Evolutionary conservation across 37 sponge, comb jelly and placozoan species (phyloP), one percentile per base, ranked within the genome.

Genomic region (Hormiphora californensis): DNA sequence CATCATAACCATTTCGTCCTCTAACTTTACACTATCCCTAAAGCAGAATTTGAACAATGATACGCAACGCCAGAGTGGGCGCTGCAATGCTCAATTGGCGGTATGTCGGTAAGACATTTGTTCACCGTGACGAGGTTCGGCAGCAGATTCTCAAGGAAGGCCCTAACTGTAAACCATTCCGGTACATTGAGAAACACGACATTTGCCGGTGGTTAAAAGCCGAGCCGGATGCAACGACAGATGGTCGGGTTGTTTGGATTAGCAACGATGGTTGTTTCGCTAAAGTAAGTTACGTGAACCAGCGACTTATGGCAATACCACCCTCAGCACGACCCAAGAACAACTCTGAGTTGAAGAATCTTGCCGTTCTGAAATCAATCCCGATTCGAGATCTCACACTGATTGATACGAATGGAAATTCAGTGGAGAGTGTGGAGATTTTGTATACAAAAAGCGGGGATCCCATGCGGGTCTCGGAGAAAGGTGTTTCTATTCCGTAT

Each of bases 11-110:
- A n/a, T n/a, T n/a, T n/a, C n/a, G n/a, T n/a, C n/a, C n/a, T n/a
- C n/a, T n/a, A n/a, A n/a, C n/a, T n/a, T n/a, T n/a, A n/a, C n/a
- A n/a, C n/a, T n/a, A n/a, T n/a, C n/a, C n/a, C n/a, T n/a, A n/a
- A n/a, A n/a, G n/a, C n/a, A n/a, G n/a, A n/a, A n/a, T n/a, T n/a
- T 49, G 53, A 36, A 41, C 7, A 40, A 73, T 73, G 81, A 73
- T 73, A 73, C 12, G 81, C 9, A 73, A 41, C 40, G 81, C 81
- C 4, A 38, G 43, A n/a, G 81, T 73, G 19, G 81, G 81, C 40
- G 81, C 81, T 36, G 81, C 81, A 11, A 73, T 73, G 81, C 46
- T 73, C 7, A 73, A 73, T 28, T 73, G 81, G 81, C 32, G 81
- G 22, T 73, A 73, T 73, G 81, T 73, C 0, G 81, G 81, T 4